Evolutionary conservation across 2,888 invertebrate species (phyloP).

Genomic region (Lithosia quadra): DNA sequence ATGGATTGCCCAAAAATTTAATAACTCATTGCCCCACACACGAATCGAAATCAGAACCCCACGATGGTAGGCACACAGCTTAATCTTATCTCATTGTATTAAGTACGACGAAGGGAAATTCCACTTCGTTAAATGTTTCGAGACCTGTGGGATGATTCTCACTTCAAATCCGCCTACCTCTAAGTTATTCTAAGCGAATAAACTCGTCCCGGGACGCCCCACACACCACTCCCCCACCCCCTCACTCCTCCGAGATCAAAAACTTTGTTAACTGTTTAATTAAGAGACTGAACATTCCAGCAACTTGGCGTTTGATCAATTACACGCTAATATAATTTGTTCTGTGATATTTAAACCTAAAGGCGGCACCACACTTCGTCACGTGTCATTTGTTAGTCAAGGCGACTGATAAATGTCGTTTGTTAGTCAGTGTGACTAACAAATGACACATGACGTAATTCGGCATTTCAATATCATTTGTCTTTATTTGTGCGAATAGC

Average conservation of each 20-base stretch:
- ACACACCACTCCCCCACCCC: background rate
- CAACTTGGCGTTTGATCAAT: constrained; percentile 18
- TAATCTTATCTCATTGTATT: background rate
- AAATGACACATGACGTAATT: too few species aligned
- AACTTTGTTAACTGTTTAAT: constrained; percentile 39
- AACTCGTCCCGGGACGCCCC: background rate
- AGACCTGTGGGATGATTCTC: background rate
- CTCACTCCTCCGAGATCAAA: constrained; percentile 9
- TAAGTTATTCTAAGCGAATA: background rate
- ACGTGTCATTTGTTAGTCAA: too few species aligned
- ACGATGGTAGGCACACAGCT: background rate
- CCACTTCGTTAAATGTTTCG: background rate
- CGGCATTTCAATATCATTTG: too few species aligned
- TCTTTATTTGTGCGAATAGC: too few species aligned
- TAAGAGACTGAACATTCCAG: constrained; percentile 18
- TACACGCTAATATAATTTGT: constrained; percentile 11
- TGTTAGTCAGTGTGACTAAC: too few species aligned
- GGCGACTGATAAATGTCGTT: too few species aligned
- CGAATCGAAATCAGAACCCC: background rate
- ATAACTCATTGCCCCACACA: background rate
- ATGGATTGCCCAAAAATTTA: background rate
- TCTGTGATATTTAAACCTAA: constrained; percentile 5
- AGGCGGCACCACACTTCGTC: too few species aligned
- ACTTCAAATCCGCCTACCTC: background rate
- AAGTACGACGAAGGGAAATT: background rate